Percentiles rank a stretch among this genome's conserved stretches.
Conservation (phyloP, 2,797 vertebrate genomes). For the Chiroxiphia lanceolata region DNA sequence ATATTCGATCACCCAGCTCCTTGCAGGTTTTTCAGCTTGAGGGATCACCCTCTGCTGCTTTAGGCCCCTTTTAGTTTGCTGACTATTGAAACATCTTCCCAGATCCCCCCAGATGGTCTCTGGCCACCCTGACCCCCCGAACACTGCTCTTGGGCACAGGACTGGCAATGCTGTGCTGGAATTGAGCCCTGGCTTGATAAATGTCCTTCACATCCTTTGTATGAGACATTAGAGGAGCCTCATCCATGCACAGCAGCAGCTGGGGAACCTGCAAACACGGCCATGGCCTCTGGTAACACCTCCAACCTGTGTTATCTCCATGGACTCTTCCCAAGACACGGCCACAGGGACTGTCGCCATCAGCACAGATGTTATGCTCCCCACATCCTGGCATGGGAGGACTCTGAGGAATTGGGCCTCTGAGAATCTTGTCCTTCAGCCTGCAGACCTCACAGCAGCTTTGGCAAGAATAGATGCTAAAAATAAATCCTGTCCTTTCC, state of each 20-base stretch:
- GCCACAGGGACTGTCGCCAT: accelerated
- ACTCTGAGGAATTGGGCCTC: accelerated
- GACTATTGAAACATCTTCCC: not conserved
- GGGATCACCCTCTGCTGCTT: not conserved
- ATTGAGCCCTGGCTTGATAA: not conserved
- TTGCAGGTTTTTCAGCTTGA: not conserved
- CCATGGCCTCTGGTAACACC: accelerated
- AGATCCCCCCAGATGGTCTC: not conserved
- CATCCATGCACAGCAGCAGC: not conserved
- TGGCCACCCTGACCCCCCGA: not conserved
- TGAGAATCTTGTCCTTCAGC: not conserved
- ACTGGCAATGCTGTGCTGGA: accelerated
- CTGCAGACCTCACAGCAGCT: not conserved
- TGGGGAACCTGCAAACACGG: accelerated
- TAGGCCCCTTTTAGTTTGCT: not conserved
- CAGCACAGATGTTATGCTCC: not conserved
- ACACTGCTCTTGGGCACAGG: not conserved
- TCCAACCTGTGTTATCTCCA: accelerated
- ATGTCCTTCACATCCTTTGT: not conserved
- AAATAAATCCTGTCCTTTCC: not conserved
- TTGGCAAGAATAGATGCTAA: not conserved
- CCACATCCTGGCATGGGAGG: accelerated
- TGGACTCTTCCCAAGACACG: accelerated
- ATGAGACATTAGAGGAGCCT: accelerated
- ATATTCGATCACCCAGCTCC: not conserved